Conservation (phyloP, 2,113 vertebrate species). For the Parus major region DNA sequence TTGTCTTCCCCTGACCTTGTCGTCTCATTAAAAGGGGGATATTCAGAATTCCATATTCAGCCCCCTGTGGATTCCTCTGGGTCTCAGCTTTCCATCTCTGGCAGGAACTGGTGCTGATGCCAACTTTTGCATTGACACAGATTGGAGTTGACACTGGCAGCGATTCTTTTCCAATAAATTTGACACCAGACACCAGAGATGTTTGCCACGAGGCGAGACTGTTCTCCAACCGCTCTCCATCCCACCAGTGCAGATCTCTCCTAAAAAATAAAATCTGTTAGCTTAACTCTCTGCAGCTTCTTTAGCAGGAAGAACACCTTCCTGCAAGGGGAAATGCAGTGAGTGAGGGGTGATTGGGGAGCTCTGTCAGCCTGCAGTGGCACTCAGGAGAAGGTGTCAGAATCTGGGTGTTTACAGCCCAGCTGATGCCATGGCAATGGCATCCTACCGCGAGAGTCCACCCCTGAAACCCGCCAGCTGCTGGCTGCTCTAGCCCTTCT, state of each 20-base stretch:
- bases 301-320: neutral
- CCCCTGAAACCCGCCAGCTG: neutral
- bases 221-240: neutral
- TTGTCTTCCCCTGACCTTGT: neutral
- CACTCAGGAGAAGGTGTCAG: neutral
- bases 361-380: neutral
- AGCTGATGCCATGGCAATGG: neutral
- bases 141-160: neutral
- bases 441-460: neutral
- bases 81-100: constrained; percentile 6
- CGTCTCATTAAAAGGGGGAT: neutral
- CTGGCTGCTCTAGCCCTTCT: neutral
- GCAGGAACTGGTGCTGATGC: neutral
- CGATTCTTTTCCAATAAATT: neutral
- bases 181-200: neutral
- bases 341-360: neutral
- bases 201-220: neutral
- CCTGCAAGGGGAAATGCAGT: neutral
- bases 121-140: neutral
- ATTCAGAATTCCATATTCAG: neutral
- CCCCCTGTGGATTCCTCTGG: neutral
- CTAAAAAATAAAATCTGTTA: neutral
- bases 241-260: accelerated
- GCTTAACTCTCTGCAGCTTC: neutral
- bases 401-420: neutral